Conservation (phyloP, 2,888 invertebrate species). For the Acrocyrtus sp. region DNA sequence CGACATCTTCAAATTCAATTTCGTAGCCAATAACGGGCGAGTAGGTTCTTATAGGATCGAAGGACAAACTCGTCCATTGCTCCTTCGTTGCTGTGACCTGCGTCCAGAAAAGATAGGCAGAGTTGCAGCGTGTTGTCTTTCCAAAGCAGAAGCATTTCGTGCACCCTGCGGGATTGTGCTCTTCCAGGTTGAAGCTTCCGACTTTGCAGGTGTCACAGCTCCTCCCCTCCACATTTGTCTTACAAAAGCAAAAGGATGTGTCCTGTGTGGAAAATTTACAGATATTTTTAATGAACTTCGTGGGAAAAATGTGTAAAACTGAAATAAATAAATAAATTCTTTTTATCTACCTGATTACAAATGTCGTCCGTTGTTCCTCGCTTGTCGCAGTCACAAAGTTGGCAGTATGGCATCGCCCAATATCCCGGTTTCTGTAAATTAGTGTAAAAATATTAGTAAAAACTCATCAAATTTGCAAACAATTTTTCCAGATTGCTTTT, state of each 20-base stretch:
- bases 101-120: conserved; percentile 76
- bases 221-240: conserved; percentile 77
- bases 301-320: too few relatives aligned
- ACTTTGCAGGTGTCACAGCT: conserved; percentile 88
- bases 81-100: conserved; percentile 47
- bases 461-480: not conserved
- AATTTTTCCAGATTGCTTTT: not conserved
- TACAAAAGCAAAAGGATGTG: conserved; percentile 81
- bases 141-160: conserved; percentile 98
- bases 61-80: conserved; percentile 53
- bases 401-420: conserved; percentile 89
- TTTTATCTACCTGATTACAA: conserved; percentile 76
- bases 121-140: conserved; percentile 84
- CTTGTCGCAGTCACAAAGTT: conserved; percentile 81
- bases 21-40: conserved; percentile 47
- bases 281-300: conserved; percentile 4
- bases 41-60: conserved; percentile 51
- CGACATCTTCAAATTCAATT: conserved; percentile 55
- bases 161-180: conserved; percentile 87
- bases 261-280: conserved; percentile 64
- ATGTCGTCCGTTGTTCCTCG: conserved; percentile 88
- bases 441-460: not conserved
- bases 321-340: not conserved
- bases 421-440: conserved; percentile 72
- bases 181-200: conserved; percentile 90